phyloP scores from a whole-genome alignment of 1,140 invertebrate genomes.

The Harpegnathos saltator region DNA sequence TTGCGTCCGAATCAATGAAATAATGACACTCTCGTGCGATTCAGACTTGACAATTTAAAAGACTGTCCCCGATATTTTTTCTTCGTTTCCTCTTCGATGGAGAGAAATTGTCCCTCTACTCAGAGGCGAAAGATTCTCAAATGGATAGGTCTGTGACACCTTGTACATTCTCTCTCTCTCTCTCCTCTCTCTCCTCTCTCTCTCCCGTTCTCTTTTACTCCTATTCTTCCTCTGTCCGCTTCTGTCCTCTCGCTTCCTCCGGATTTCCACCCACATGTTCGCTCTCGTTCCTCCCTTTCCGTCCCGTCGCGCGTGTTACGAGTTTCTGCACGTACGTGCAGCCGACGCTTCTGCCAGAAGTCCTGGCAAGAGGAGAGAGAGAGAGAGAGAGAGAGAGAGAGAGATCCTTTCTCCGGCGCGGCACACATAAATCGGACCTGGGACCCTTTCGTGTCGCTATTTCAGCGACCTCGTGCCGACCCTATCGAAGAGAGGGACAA shows the following conservation, averaged over 20 bases:
- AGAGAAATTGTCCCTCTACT: too few relatives aligned
- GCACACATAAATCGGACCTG: constrained; percentile 58
- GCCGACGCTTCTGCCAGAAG: constrained; percentile 60
- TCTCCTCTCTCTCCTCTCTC: neutral
- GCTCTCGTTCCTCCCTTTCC: constrained; percentile 1
- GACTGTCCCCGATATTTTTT: too few relatives aligned
- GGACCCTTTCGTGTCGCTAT: constrained; percentile 67
- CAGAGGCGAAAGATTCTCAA: neutral
- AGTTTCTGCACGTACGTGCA: constrained; percentile 53
- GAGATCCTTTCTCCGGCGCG: constrained; percentile 41
- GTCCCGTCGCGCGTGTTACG: constrained; percentile 16
- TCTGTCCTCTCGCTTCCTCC: constrained; percentile 9
- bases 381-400: too few relatives aligned
- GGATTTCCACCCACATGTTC: constrained; percentile 28
- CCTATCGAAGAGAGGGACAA: constrained; percentile 68
- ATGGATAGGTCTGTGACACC: constrained; percentile 2
- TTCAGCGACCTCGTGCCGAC: constrained; percentile 66
- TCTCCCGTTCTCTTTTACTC: neutral
- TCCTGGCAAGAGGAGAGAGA: constrained; percentile 43
- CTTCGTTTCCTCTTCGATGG: too few relatives aligned
- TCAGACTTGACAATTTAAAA: too few relatives aligned
- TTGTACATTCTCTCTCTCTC: constrained; percentile 1
- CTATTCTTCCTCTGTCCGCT: neutral
- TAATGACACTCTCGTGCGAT: too few relatives aligned
- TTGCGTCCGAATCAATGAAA: too few relatives aligned